Base-by-base conservation (phyloP, 1,140 invertebrate genomes). In the Lepidurus couesii region DNA sequence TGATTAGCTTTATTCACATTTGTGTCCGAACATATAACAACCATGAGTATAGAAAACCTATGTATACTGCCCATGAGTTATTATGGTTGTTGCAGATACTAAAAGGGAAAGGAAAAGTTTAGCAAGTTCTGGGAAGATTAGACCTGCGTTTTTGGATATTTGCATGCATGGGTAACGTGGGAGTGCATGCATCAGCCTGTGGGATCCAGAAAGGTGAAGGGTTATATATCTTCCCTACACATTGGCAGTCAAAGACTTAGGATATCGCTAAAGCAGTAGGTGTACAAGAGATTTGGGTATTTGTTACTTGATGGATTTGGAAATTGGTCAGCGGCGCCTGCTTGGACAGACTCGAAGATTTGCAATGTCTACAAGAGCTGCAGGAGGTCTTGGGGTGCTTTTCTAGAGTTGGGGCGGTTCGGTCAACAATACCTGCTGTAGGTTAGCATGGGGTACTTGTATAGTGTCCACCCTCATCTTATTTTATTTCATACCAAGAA, bases 301-400 rank as follows among this genome's bases (percentile, higher is more conserved):
- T 65, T 65, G 53, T 65, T 65, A 65, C 53, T 65, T 65, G 53
- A 65, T 65, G 53, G 53, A 65, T 65, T 65, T 65, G 53, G 21
- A 16, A 65, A 65, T 65, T 65, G 53, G 53, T 65, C 53, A 65
- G 53, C 53, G 53, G 53, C 53, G 53, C 53, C 53, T 65, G 53
- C 53, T n/a, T 13, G 13, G 53, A 65, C 53, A 65, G 53, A 65
- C 53, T 65, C 53, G 53, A 65, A 65, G 53, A 65, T 65, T 65
- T 65, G 53, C 53, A 65, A 65, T 65, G 53, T 65, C 53, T 65
- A 65, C 53, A 65, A 65, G 53, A 65, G 53, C 53, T 7, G 53
- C 21, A 13, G 53, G 53, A 65, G 53, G 53, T 65, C 53, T 65
- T 65, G 53, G 45, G 53, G 53, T 65, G 34, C 53, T 65, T 65